Evolutionary conservation across 2,888 invertebrate genomes (phyloP).

Genomic region (Athalia circularis): DNA sequence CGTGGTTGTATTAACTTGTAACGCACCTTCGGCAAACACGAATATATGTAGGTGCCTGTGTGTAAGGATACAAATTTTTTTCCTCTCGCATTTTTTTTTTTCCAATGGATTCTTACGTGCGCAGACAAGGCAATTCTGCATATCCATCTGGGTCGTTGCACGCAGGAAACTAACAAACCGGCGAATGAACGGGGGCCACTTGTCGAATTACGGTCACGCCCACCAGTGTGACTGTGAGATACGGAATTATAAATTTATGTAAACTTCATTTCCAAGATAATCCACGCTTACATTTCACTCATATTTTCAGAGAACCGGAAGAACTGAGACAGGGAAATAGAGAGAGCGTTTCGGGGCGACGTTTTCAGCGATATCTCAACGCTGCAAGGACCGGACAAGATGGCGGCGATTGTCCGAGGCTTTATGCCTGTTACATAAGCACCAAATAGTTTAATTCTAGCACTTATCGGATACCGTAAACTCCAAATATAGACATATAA

Average conservation of each 20-base stretch:
- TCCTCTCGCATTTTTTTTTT: too few species aligned
- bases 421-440: conserved; percentile 84
- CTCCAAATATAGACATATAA: conserved; percentile 2
- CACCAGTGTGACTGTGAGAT: not conserved
- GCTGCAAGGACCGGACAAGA: conserved; percentile 91
- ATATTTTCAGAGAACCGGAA: conserved; percentile 82
- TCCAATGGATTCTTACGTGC: too few species aligned
- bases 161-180: not conserved
- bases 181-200: conserved; percentile 31
- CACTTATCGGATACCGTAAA: not conserved
- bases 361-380: conserved; percentile 87
- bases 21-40: conserved; percentile 15
- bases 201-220: conserved; percentile 45
- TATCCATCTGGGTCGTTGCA: conserved; percentile 35
- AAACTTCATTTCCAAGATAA: too few species aligned
- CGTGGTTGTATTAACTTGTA: not conserved
- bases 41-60: not conserved
- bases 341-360: conserved; percentile 82
- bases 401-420: conserved; percentile 82
- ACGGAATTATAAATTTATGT: not conserved
- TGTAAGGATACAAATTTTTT: too few species aligned
- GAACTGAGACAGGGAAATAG: conserved; percentile 82
- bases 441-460: conserved; percentile 75
- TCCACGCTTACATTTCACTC: too few species aligned
- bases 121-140: not conserved